A percentile compares a stretch with the other conserved stretches of the same genome.
These are phyloP conservation scores for Potamilus streckersoni DNA, from an alignment of 1,140 invertebrate genomes.

Conservation along the genomic window DNA sequence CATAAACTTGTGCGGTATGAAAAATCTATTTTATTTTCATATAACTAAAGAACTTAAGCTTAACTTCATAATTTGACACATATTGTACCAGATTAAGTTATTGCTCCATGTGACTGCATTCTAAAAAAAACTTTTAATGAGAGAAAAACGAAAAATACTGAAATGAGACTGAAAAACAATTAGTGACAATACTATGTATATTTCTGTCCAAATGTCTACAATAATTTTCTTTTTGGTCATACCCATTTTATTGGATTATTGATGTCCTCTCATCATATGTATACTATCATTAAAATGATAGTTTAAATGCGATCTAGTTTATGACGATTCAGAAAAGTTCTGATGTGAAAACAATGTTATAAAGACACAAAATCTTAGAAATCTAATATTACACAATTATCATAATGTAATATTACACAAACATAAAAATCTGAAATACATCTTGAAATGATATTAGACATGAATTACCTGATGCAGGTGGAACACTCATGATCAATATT, in stretches of 20 bases:
- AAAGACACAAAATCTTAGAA: background rate
- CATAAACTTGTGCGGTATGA: slow-evolving; percentile 17
- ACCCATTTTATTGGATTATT: too few species aligned
- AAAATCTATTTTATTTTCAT: background rate
- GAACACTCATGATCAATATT: too few species aligned
- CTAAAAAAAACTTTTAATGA: background rate
- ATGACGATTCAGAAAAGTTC: background rate
- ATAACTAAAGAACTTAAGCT: too few species aligned
- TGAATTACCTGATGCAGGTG: too few species aligned
- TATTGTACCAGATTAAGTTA: background rate
- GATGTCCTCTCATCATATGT: too few species aligned
- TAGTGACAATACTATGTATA: too few species aligned
- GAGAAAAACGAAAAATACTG: background rate
- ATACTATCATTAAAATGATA: background rate
- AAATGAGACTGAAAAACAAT: background rate
- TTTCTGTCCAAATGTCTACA: too few species aligned
- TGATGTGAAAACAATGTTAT: background rate
- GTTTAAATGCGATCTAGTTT: background rate
- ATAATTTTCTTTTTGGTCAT: too few species aligned
- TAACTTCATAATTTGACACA: too few species aligned
- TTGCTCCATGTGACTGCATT: background rate
- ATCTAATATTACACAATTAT: too few species aligned
- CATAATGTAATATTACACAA: background rate
- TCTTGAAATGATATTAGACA: background rate
- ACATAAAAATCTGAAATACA: background rate